Base-by-base conservation (phyloP, 2,797 vertebrate species). In the Acipenser ruthenus region DNA sequence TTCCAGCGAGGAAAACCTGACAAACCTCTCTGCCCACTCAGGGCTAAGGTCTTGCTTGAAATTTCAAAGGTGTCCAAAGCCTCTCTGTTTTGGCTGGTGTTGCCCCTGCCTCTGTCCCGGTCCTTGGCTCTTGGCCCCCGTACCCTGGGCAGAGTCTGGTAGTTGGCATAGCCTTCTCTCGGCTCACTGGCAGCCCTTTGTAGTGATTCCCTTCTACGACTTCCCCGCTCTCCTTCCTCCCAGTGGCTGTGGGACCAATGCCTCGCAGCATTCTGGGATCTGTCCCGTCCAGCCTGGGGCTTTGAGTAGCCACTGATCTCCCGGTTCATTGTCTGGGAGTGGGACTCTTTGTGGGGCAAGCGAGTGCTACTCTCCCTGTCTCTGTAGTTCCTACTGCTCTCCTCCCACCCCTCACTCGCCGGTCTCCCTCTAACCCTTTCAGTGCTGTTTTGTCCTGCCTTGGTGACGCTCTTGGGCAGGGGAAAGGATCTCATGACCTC, bases 221-320 rank as follows among this genome's bases (percentile, higher is more conserved):
- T 69, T 55, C 56, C n/a, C 59, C 49, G 6, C 69, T 64, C 37
- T 83, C 68, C 48, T 68, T 71, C 68, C 13, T 60, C 51, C 69
- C 60, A 7, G 52, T 49, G n/a, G 60, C 63, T 58, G 60, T 67
- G 47, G 65, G 72, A 65, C 72, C 53, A 37, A 52, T 70, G 9
- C 73, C 67, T 55, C 70, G 47, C 60, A 67, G 49, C 0, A 0
- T 50, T 63, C 10, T 74, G 47, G 75, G 81, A 72, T 88, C 84
- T 18, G 87, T 80, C 71, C 87, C 83, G 67, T 89, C 85, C 68
- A 78, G 69, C 63, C 67, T 84, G 82, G 7, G 70, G 51, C 56
- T 7, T 65, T 68, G 70, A 68, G 48, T 67, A n/a, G 12, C 18
- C 56, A 49, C 12, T 70, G 1, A 37, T 37, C 23, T 37, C 23